phyloP scores from a whole-genome alignment of 2,113 vertebrate species.

The Strix uralensis region DNA sequence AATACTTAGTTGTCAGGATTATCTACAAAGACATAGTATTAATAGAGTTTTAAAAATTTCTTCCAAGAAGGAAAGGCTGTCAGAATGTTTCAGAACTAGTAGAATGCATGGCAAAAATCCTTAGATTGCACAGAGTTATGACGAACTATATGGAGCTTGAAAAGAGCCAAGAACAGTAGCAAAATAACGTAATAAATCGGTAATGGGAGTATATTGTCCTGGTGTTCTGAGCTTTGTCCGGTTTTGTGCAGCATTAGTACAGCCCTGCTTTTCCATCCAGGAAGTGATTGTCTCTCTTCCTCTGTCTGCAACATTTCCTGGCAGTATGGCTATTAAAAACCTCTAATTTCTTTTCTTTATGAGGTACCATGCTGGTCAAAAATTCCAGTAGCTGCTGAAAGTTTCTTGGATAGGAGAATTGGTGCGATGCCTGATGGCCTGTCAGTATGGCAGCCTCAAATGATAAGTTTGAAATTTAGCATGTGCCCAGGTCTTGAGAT shows the following conservation, averaged over 20 bases:
- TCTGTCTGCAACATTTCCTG: conserved; percentile 1
- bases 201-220: neutral
- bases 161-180: neutral
- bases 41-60: neutral
- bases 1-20: neutral
- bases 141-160: neutral
- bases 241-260: neutral
- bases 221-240: neutral
- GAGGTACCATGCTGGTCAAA: conserved; percentile 11
- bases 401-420: neutral
- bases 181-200: neutral
- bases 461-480: neutral
- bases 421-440: neutral
- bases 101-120: neutral
- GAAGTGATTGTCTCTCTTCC: neutral
- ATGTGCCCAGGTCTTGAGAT: neutral
- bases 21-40: neutral
- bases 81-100: neutral
- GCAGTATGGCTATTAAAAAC: neutral
- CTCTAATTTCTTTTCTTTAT: neutral
- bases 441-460: neutral
- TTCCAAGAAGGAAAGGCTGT: neutral
- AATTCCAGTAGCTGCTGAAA: neutral
- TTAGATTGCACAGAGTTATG: neutral
- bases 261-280: neutral